These are phyloP conservation scores for Penaeus indicus DNA, from an alignment of 1,140 invertebrate species.

Conservation along the genomic window DNA sequence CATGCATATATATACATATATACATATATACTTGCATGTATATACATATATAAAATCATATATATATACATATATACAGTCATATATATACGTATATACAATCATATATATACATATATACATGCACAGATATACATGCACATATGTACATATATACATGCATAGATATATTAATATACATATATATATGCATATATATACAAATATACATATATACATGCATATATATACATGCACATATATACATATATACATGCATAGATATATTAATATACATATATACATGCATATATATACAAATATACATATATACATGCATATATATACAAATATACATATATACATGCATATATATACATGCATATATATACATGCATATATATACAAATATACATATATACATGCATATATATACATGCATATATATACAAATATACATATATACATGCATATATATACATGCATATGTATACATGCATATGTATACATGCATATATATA, in stretches of 20 bases:
- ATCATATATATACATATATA: no score
- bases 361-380: constrained; percentile 30
- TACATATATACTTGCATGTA: constrained; percentile 10
- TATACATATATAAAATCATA: neutral
- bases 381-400: constrained; percentile 10
- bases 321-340: constrained; percentile 12
- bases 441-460: neutral
- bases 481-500: no score
- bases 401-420: neutral
- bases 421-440: neutral
- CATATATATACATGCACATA: no score
- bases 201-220: no score
- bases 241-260: no score
- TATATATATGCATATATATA: no score
- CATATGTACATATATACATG: no score
- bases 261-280: neutral
- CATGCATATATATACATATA: constrained; percentile 13
- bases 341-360: constrained; percentile 19
- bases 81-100: neutral
- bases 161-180: no score
- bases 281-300: neutral
- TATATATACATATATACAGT: neutral
- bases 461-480: no score
- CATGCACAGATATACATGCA: no score
- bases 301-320: neutral